A percentile compares a stretch with the other conserved stretches of the same genome.
Conservation (phyloP, 2,888 invertebrate species). For the Lagria hirta region DNA sequence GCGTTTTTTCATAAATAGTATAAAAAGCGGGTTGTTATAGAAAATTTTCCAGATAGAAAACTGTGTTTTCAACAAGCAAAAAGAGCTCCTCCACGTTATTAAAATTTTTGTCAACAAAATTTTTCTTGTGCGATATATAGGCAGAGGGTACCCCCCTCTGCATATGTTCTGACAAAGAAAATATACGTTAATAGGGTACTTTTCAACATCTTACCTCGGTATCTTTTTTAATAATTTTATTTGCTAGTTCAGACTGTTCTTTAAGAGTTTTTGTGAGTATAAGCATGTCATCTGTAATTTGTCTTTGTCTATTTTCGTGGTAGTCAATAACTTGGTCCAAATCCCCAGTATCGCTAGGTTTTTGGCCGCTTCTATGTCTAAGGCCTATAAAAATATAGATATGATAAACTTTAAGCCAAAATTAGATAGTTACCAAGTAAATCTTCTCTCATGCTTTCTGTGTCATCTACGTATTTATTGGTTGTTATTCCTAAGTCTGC, state of each 20-base stretch:
- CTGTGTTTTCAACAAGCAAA: no score
- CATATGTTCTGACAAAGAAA: no score
- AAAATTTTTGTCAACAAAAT: no score
- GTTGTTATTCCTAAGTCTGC: constrained; percentile 38
- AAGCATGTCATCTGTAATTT: constrained; percentile 94
- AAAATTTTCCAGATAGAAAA: no score
- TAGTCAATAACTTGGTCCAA: constrained; percentile 81
- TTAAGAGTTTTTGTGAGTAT: constrained; percentile 81
- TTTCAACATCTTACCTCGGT: constrained; percentile 64
- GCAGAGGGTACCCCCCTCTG: no score
- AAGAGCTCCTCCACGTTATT: no score
- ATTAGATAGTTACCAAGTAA: no score
- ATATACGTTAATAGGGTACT: constrained; percentile 8
- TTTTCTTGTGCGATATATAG: no score
- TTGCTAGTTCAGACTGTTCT: constrained; percentile 87
- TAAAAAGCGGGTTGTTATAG: no score
- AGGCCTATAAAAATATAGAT: constrained; percentile 40
- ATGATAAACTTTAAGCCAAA: no score
- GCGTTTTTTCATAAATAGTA: no score
- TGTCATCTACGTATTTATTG: constrained; percentile 36
- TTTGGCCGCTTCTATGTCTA: constrained; percentile 59
- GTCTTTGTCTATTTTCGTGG: constrained; percentile 87
- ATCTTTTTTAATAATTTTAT: constrained; percentile 86
- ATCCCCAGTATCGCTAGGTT: constrained; percentile 58
- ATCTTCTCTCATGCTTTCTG: constrained; percentile 34